Evolutionary conservation across 2,888 invertebrate genomes (phyloP), one percentile per base, ranked within the genome.

Genomic region (Pheosia tremula): DNA sequence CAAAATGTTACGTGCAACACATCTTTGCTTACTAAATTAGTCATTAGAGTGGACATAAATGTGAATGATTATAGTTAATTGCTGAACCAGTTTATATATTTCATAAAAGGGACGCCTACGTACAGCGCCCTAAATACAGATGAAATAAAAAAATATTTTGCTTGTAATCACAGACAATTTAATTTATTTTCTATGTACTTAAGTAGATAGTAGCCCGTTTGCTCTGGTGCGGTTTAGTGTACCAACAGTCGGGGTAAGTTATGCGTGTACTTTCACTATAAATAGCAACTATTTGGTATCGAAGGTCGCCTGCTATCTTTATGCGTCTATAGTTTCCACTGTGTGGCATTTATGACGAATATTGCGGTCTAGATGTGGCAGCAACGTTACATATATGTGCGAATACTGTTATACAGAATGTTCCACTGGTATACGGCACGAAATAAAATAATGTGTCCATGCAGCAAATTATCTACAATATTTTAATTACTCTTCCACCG

Each of bases 191-290:
- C 13, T 24, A 50, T 13, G 5, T 50, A 50, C n/a, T 24, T 13
- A 13, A 0, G 8, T 36, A 53, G n/a, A 37, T 9, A 53, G 53
- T 5, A 53, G 5, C 11, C 53, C 53, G 53, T 53, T 53, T 53
- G 37, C 37, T 10, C 52, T 37, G 37, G 37, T 53, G 13, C 10
- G 41, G 53, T 45, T 53, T 53, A 37, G 52, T 53, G 10, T 53
- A 53, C 5, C 36, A 53, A 37, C 53, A 8, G 37, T 53, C 37
- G 10, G 37, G 37, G 37, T 53, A 53, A 53, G 37, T 53, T 37
- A 53, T 37, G 53, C 37, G 24, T 37, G 53, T 53, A 53, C 53
- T 53, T 53, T 53, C 7, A 10, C 53, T 53, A 53, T 53, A 53
- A 53, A 36, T 37, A 37, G 37, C 24, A 53, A 53, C 52, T 53